Base-by-base conservation (phyloP, 2,888 invertebrate species). In the Athrips mouffetella region DNA sequence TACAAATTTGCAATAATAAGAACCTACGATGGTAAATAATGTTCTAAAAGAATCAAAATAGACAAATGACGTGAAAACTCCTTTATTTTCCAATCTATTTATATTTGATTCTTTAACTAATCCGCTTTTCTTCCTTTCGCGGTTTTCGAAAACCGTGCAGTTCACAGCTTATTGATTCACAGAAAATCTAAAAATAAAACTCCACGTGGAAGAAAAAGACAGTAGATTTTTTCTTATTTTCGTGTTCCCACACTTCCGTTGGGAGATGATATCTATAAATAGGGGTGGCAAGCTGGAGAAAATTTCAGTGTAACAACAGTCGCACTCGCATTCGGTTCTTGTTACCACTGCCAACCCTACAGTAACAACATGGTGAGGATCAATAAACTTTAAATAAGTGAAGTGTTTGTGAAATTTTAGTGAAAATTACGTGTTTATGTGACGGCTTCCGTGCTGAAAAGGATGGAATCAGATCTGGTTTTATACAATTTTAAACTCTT, bases 271-370 rank as follows among this genome's bases (percentile, higher is more conserved):
- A 80, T 76, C 72, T 88, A 88, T 88, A 88, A 86, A 88, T 88
- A 88, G 76, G 83, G 86, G 86, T 84, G 75, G 70, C 66, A 71
- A 59, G 62, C 70, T 70, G 70, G 73, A 71, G 75, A 72, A 70
- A 73, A 78, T 71, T 76, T 74, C 81, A 88, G 88, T 88, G 88
- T 87, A 85, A 85, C 81, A 80, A 73, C 86, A 88, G 85, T 86
- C 88, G 88, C 88, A 86, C 84, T 82, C 86, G 74, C 76, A 76
- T 83, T 84, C 84, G 74, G 88, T 88, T 87, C 87, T 84, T 84
- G 83, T 87, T 84, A 81, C 83, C 64, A 72, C 81, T 73, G 71
- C 66, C 75, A 75, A 76, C 72, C 73, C 77, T 68, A 73, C 65
- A 70, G 62, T 68, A 55, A 60, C 73, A 80, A 60, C 68, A 86